Evolutionary conservation across 2,113 vertebrate genomes (phyloP), one percentile per base, ranked within the genome.

Genomic region (Pelobates fuscus): DNA sequence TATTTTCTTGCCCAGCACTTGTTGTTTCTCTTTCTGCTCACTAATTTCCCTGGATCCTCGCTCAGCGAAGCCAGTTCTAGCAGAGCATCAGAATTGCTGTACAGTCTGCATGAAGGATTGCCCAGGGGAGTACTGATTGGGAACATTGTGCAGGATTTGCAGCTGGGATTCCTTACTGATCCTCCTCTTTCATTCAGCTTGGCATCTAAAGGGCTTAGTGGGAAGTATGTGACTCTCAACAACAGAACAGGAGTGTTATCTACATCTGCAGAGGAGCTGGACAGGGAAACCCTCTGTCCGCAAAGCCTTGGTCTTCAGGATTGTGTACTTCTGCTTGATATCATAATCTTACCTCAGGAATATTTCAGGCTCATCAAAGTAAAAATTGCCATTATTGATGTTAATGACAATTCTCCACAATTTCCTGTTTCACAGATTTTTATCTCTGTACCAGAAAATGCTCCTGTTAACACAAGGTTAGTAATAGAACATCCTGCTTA

Each of bases 301-400:
- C 86, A 93, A 30, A 87, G 84, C 29, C 63, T 66, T 1, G 86
- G 88, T 67, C 80, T 86, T 20, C 82, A 86, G 54, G 89, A 85
- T 21, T 99, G 97, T 57, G 80, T 91, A 62, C 87, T 99, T 74
- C 90, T 94, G 5, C 86, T 99, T 87, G 97, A 99, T 37, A 91
- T 99, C 41, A 88, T 99, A 57, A 88, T 99, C 67, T 82, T 99
- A 82, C 96, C 96, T 6, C 95, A 98, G 89, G 93, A 97, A 71
- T 94, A 97, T 81, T 99, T 99, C 67, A 91, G 94, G 81, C 91
- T 99, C 5, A 89, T 98, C 81, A 99, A 99, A 88, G 91, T 99
- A 78, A 96, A 95, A 84, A 93, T 99, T 26, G 81, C 93, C 18
- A 94, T 99, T 10, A 91, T 89, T 64, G 97, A 99, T 57, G 81